Evolutionary conservation across 2,113 vertebrate genomes (phyloP), one percentile per base, ranked within the genome.

Genomic region (Atrichornis clamosus): DNA sequence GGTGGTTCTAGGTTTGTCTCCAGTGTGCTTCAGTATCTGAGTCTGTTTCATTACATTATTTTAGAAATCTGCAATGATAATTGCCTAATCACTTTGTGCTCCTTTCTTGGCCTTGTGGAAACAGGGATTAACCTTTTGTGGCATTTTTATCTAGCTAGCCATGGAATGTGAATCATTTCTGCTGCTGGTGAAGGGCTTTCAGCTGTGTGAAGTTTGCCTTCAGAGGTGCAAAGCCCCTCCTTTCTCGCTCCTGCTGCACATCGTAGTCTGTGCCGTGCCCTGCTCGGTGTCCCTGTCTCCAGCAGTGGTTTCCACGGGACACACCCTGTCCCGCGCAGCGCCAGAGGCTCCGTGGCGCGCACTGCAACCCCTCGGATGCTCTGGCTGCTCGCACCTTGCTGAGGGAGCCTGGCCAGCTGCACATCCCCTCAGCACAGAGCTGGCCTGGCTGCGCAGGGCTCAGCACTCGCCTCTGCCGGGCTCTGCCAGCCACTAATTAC

Each of bases 291-390:
- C 16, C 0, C 10, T 35, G 68, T 62, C 28, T 53, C 37, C 35
- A 41, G 58, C 46, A 16, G 46, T 11, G 20, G 7, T 79, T 56
- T 64, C 80, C 14, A 4, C 9, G 53, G 59, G 62, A 42, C 7
- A 27, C 6, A 0, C 4, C 0, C 7, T 39, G 59, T 56, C 11
- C 30, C 0, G 1, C 4, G 42, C 22, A 46, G 44, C 56, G 21
- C 39, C 15, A 56, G 26, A 24, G 55, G 37, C 37, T 77, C 49
- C 0, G 1, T 60, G 35, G 5, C 0, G 0, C 13, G 1, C 8
- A 0, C 42, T 8, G 28, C 33, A 28, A 32, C 16, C 20, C 11
- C 39, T 28, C 14, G 32, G 35, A 18, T 19, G 58, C 5, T 26
- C 70, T 1, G 2, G 83, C n/a, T 53, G 23, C 1, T 13, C 4